Conservation (phyloP, 2,797 vertebrate species). For the Myiothlypis coronata region DNA sequence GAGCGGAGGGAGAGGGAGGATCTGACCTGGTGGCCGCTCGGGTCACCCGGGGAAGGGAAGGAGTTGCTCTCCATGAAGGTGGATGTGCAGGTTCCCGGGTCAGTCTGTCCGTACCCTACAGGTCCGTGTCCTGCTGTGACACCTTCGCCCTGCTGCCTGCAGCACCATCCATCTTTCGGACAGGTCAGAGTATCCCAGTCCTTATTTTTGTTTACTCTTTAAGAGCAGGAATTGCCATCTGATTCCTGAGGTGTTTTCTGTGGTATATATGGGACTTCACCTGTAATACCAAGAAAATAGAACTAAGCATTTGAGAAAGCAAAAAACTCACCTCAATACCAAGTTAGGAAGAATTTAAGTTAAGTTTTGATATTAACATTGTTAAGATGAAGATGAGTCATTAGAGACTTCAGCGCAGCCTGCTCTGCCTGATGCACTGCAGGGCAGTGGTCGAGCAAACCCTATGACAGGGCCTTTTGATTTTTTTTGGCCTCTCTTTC, state of each 20-base stretch:
- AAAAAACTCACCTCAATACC: not conserved
- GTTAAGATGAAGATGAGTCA: not conserved
- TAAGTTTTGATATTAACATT: not conserved
- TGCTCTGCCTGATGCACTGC: not conserved
- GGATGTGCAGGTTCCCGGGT: not conserved
- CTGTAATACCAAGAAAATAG: not conserved
- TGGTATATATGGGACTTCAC: not conserved
- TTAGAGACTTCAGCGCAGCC: not conserved
- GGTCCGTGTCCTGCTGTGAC: no score
- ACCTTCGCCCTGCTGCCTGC: not conserved
- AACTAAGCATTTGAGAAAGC: not conserved
- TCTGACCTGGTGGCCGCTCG: not conserved
- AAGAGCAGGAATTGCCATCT: not conserved
- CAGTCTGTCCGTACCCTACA: not conserved
- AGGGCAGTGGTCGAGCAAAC: not conserved
- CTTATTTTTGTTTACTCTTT: not conserved
- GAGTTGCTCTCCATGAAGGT: fast-evolving
- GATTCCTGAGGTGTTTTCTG: not conserved
- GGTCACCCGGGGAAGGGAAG: fast-evolving
- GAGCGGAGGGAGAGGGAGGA: no score
- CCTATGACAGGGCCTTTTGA: not conserved
- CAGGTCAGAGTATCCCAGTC: not conserved
- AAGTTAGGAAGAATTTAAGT: not conserved
- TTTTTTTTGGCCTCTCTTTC: not conserved
- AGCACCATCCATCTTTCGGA: not conserved